Base-by-base conservation (phyloP, 2,888 invertebrate genomes). In the Macrophya alboannulata region DNA sequence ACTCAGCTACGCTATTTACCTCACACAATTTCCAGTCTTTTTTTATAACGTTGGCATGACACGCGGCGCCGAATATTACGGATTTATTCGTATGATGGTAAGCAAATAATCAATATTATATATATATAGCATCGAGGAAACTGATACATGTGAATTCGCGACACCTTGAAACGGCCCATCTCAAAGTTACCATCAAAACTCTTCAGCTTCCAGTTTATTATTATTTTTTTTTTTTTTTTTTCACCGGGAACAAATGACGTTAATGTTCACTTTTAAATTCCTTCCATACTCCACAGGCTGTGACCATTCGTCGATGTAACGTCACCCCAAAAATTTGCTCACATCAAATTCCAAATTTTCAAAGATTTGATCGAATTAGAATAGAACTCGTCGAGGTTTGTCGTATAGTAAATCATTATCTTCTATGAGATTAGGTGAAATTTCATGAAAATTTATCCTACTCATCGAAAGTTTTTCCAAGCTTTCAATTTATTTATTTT, bases 11-110 rank as follows among this genome's bases (percentile, higher is more conserved):
- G 95, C 96, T 51, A 94, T 96, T 83, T 97, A 97, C 90, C 93
- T 97, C 86, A 96, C 96, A 43, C 96, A 97, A 91, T 96, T 96
- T 89, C 96, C 96, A 5, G 95, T 96, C 85, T 96, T 95, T 91
- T 96, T 97, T 92, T 97, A 94, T 90, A 96, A 96, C 89, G 96
- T 96, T 51, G 96, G 96, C 3, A 94, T 94, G 84, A 95, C 95
- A 62, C 94, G 95, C 90, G 94, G 94, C 88, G 92, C 95, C 0
- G 95, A 95, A 86, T 94, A 95, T 87, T 96, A 95, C 88, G 95
- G 94, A 81, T 95, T 96, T 89, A 91, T 95, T 65, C 94, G 94
- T 86, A 94, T 95, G 91, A 93, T 95, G 93, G 96, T 96, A 93
- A 94, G 85, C 68, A 25, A 25, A 62, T 59, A 9, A 48, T 31